phyloP scores from a whole-genome alignment of 2,113 vertebrate genomes.

The Neomonachus schauinslandi region DNA sequence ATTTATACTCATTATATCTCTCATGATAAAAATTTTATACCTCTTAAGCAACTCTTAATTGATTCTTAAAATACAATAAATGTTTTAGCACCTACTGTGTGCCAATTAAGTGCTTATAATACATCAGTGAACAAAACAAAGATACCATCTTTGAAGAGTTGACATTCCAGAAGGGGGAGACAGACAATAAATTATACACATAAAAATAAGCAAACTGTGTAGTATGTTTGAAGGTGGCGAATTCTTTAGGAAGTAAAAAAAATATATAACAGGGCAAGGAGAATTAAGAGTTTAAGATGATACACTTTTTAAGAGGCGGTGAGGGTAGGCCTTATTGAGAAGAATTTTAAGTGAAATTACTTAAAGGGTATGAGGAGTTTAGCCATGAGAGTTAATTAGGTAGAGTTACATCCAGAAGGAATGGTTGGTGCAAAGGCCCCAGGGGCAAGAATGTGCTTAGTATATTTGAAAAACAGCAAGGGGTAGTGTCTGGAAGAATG shows the following conservation, averaged over 20 bases:
- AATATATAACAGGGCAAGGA: neutral
- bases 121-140: neutral
- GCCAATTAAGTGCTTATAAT: neutral
- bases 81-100: slow-evolving; percentile 55
- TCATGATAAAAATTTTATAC: neutral
- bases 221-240: neutral
- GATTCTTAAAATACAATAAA: neutral
- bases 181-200: neutral
- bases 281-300: neutral
- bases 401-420: neutral
- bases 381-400: neutral
- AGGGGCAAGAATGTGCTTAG: neutral
- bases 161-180: neutral
- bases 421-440: neutral
- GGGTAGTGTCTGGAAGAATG: neutral
- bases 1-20: neutral
- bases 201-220: neutral
- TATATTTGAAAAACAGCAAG: neutral
- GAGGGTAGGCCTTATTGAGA: neutral
- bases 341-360: neutral
- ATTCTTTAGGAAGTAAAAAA: neutral
- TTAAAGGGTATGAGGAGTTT: neutral
- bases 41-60: neutral
- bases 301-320: neutral
- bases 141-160: neutral